Percentiles rank a stretch among this genome's conserved stretches.
These are phyloP conservation scores for Papilio helenus DNA, from an alignment of 1,140 invertebrate genomes.

Conservation along the genomic window DNA sequence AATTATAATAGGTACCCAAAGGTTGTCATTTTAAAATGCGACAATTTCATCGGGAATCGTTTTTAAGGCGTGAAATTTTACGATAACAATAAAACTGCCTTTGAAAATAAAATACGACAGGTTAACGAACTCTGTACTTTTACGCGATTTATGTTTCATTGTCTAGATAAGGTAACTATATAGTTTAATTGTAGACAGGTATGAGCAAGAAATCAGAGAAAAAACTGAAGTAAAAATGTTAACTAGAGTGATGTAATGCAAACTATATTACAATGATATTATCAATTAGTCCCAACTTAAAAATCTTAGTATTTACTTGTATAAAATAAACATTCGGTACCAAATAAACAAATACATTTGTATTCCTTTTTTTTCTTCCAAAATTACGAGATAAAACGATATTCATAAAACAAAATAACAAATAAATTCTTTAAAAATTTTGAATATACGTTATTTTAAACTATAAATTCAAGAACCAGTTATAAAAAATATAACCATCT, in stretches of 20 bases:
- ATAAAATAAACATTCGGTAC: too few species aligned
- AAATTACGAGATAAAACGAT: too few species aligned
- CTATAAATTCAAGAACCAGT: background rate
- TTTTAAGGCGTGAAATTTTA: slow-evolving; percentile 34
- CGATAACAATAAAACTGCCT: slow-evolving; percentile 27
- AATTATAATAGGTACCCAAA: background rate
- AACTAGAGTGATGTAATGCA: too few species aligned
- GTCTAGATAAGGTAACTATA: background rate
- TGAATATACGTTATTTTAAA: background rate
- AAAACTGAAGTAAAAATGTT: background rate
- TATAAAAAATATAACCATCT: background rate
- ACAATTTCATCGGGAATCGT: background rate
- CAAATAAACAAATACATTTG: too few species aligned
- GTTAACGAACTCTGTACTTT: slow-evolving; percentile 10
- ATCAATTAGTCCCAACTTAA: too few species aligned
- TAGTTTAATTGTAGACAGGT: too few species aligned
- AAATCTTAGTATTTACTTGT: too few species aligned
- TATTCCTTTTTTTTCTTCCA: too few species aligned
- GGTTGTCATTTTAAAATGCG: slow-evolving; percentile 4
- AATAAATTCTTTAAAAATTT: background rate
- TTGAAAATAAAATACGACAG: slow-evolving; percentile 13
- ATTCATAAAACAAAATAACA: background rate
- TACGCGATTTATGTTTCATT: background rate
- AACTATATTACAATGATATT: too few species aligned
- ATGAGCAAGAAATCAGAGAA: background rate